Base-by-base conservation (phyloP, 2,888 invertebrate genomes). In the Napeogenes inachia region DNA sequence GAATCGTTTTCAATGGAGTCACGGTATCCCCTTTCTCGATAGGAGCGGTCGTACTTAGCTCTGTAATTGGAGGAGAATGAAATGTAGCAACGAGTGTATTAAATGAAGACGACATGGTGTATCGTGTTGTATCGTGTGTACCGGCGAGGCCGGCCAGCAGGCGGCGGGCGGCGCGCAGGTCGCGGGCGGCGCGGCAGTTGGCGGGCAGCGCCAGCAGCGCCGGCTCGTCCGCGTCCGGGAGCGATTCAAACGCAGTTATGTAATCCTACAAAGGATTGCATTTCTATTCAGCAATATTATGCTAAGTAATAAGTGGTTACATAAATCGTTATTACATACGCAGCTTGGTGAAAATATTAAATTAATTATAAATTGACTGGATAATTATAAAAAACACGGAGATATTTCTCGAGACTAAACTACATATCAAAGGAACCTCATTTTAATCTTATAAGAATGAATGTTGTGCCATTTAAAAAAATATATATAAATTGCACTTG, bases 161-260 rank as follows among this genome's bases (percentile, higher is more conserved):
- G 33, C 85, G 79, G 10, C 82, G 81, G 2, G 92, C 92, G 4
- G 94, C 92, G 61, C 93, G 94, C 69, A 93, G 92, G 80, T 98
- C 97, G 93, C 96, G 95, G 8, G 96, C 95, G 59, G 94, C 90
- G 68, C 96, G 94, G 64, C 98, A 96, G 80, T 98, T 98, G 59
- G 94, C 94, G 0, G 98, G 96, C 56, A 98, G 87, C 3, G 97
- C 96, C 74, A 98, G 95, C 73, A 95, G 92, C 5, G 92, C 89
- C 0, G 97, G 95, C 13, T 92, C 87, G 79, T 98, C 97, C 59
- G 91, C 90, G 66, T 94, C 94, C 0, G 95, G 93, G 54, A 97
- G 82, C 38, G 91, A 90, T 58, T 93, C 93, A 61, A 97, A 92
- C 1, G 92, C 85, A 8, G 92, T 89, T 4, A 93, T 73, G 73